phyloP scores from a whole-genome alignment of 1,140 invertebrate species.

The Drosophila neocordata region DNA sequence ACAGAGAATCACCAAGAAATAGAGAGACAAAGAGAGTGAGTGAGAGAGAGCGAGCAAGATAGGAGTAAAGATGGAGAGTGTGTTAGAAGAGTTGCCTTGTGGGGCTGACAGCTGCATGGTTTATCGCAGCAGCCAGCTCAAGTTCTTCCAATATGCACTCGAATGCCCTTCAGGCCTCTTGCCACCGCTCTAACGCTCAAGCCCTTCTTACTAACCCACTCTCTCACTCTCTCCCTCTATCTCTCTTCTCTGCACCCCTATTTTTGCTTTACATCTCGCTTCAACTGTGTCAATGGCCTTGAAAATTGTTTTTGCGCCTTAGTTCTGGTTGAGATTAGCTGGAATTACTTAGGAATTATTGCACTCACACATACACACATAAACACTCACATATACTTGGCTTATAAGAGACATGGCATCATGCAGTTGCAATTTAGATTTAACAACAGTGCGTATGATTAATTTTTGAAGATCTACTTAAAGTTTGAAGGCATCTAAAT shows the following conservation, averaged over 20 bases:
- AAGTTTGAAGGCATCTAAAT: background rate
- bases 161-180: slow-evolving; percentile 56
- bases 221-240: too few species aligned
- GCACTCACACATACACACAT: slow-evolving; percentile 47
- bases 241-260: background rate
- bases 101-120: slow-evolving; percentile 49
- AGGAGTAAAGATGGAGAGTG: slow-evolving; percentile 3
- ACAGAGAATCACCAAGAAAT: slow-evolving; percentile 38
- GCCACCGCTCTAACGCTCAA: background rate
- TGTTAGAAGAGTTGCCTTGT: slow-evolving; percentile 4
- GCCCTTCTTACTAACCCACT: too few species aligned
- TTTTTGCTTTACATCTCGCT: slow-evolving; percentile 46
- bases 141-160: slow-evolving; percentile 58
- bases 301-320: slow-evolving; percentile 73
- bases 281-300: slow-evolving; percentile 75
- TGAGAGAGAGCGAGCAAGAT: background rate
- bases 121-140: slow-evolving; percentile 58
- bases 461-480: slow-evolving; percentile 12
- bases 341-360: slow-evolving; percentile 40
- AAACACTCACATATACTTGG: slow-evolving; percentile 27
- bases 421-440: slow-evolving; percentile 8
- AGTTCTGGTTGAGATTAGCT: slow-evolving; percentile 68
- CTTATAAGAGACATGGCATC: background rate
- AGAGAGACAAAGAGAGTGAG: background rate
- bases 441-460: slow-evolving; percentile 52